Conservation (phyloP, 2,113 vertebrate genomes). For the Pleuronectes platessa region DNA sequence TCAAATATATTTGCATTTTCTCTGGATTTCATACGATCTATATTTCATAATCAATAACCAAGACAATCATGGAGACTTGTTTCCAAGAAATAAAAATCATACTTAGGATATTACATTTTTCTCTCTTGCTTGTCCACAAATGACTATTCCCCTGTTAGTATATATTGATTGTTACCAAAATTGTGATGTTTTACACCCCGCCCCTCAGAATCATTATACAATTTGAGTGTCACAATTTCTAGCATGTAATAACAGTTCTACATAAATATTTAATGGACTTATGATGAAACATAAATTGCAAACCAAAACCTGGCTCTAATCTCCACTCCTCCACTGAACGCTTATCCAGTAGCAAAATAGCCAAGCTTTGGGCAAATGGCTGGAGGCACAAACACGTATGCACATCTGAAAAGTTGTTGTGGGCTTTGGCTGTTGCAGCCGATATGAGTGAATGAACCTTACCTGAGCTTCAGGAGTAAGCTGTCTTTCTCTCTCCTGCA, state of each 20-base stretch:
- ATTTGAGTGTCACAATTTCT: neutral
- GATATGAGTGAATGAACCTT: neutral
- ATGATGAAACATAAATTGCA: neutral
- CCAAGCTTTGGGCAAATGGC: neutral
- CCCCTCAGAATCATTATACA: neutral
- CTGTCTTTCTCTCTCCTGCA: constrained; percentile 96
- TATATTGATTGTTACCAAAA: no score
- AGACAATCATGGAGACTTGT: no score
- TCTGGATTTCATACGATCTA: no score
- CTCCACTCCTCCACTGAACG: neutral
- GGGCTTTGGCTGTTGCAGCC: neutral
- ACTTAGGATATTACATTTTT: no score
- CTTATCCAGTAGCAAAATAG: neutral
- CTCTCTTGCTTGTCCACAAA: no score
- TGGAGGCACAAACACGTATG: neutral
- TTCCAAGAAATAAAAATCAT: no score
- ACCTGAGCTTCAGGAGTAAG: constrained; percentile 97
- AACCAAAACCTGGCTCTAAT: neutral
- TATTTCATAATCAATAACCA: no score
- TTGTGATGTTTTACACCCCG: no score
- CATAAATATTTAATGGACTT: neutral
- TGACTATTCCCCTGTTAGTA: no score
- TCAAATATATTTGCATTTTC: no score
- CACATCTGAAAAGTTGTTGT: neutral
- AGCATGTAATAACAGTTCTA: neutral